phyloP scores from a whole-genome alignment of 2,888 invertebrate species.

The Drosophila prostipennis region DNA sequence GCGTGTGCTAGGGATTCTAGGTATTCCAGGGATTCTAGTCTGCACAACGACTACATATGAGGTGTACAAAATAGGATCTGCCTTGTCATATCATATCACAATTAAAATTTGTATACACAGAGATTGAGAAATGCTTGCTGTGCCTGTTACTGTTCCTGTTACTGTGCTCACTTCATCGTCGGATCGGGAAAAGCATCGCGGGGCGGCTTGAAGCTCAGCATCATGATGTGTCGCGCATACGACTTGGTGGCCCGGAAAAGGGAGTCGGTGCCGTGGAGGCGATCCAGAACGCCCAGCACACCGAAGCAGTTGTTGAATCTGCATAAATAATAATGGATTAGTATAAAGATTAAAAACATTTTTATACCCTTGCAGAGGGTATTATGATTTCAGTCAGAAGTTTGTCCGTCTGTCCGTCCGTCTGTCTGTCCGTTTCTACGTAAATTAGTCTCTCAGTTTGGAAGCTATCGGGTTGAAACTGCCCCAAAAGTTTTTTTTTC shows the following conservation, averaged over 20 bases:
- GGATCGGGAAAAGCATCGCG: constrained; percentile 88
- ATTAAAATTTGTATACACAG: constrained; percentile 33
- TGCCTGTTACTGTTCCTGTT: neutral
- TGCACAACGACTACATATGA: constrained; percentile 14
- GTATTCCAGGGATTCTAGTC: neutral
- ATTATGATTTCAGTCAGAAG: too few relatives aligned
- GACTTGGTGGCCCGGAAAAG: constrained; percentile 90
- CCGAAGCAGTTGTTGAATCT: constrained; percentile 95
- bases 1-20: neutral
- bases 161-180: constrained; percentile 66
- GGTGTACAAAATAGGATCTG: constrained; percentile 33
- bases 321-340: too few relatives aligned
- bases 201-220: constrained; percentile 88
- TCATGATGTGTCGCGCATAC: constrained; percentile 89
- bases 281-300: constrained; percentile 91
- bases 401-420: too few relatives aligned
- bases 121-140: constrained; percentile 11
- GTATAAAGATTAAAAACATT: too few relatives aligned
- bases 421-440: too few relatives aligned
- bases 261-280: constrained; percentile 92
- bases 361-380: too few relatives aligned
- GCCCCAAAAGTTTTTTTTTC: too few relatives aligned
- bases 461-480: too few relatives aligned
- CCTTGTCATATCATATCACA: constrained; percentile 32
- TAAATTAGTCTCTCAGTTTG: too few relatives aligned